Conservation (phyloP, 2,888 invertebrate species). For the Argyra leucocephala region DNA sequence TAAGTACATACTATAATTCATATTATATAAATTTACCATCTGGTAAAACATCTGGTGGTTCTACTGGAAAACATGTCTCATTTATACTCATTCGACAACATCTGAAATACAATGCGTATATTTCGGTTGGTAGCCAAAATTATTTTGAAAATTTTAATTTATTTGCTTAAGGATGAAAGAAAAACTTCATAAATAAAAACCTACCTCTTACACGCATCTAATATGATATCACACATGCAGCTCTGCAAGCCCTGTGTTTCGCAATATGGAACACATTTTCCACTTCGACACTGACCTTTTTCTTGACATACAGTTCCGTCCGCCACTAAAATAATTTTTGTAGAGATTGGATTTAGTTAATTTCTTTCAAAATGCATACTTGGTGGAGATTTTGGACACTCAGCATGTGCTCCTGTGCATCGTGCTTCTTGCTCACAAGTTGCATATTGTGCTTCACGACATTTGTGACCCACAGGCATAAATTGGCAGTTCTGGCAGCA, state of each 20-base stretch:
- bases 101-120: constrained; percentile 26
- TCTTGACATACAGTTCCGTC: constrained; percentile 75
- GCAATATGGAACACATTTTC: constrained; percentile 91
- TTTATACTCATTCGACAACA: constrained; percentile 88
- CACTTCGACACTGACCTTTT: constrained; percentile 78
- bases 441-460: constrained; percentile 81
- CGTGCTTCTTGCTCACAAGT: constrained; percentile 88
- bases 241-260: constrained; percentile 86
- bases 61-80: constrained; percentile 83
- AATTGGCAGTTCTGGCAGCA: constrained; percentile 88
- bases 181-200: constrained; percentile 2
- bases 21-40: too few species aligned
- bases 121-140: too few species aligned
- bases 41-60: constrained; percentile 76
- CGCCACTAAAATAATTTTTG: constrained; percentile 27
- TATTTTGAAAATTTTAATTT: background rate
- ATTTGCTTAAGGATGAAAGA: background rate
- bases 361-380: constrained; percentile 20
- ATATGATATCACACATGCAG: constrained; percentile 92
- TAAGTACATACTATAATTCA: background rate
- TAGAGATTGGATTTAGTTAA: too few species aligned
- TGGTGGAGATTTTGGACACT: constrained; percentile 77
- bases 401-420: constrained; percentile 71
- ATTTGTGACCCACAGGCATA: constrained; percentile 72
- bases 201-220: constrained; percentile 76